Base-by-base conservation (phyloP, 2,113 vertebrate species). In the Labeo catla region DNA sequence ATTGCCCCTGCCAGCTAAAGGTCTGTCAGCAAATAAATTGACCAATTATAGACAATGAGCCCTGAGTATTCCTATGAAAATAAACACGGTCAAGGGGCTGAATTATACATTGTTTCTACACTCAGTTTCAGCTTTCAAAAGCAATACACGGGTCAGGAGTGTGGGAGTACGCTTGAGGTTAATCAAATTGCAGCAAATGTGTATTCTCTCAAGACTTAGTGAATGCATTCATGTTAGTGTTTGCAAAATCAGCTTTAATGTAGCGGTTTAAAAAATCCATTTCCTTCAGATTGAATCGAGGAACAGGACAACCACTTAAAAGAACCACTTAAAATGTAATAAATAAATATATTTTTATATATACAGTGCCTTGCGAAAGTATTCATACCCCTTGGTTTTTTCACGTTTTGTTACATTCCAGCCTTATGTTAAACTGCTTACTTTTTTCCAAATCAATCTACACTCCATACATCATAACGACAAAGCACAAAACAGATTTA, bases 31-130 rank as follows among this genome's bases (percentile, higher is more conserved):
- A 54, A 74, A 74, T 74, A 49, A 54, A 54, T 77, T 36, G 76
- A 54, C 76, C 76, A 77, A 77, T 77, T 77, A 77, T 77, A 77
- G 76, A 77, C 76, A 77, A 77, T 19, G 49, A 54, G 21, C 45
- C 28, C 76, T 36, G 76, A 45, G 78, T 61, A 45, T 80, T 43
- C 57, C 61, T 47, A 45, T 57, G 63, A 63, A 63, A 59, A 43
- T 63, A 80, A 80, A 80, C 57, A 80, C 63, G 78, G 39, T 80
- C 12, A 11, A 23, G 39, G 3, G 45, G 57, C 39, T 47, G 36
- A 61, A 80, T 80, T 80, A 63, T 63, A 23, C 54, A 19, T 36
- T 9, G 76, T 77, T 77, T 36, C 23, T 13, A 80, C 12, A 5
- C 43, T 61, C 36, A 80, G 21, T 45, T 21, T 77, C 78, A 63